Evolutionary conservation across 2,113 vertebrate species (phyloP), one percentile per base, ranked within the genome.

Genomic region (Astur gentilis): DNA sequence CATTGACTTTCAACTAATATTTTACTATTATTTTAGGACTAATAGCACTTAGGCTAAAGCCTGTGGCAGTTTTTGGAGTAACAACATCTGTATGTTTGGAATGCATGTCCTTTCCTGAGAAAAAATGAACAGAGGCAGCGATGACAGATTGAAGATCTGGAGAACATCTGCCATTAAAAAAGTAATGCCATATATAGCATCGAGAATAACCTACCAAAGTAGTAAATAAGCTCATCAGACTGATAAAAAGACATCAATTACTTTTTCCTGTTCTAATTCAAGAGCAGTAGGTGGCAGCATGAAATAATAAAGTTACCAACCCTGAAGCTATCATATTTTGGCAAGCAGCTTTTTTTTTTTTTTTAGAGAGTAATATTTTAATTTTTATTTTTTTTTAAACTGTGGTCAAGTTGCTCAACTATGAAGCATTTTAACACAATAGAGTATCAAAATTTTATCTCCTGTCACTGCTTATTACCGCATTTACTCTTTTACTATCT

Each of bases 241-340:
- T 57, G 42, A 69, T 34, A 54, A 47, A 66, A 84, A 90, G 11
- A 32, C 4, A 23, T 1, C 4, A 3, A 52, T 32, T 83, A 14
- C 20, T 44, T 83, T 90, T 86, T 62, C 42, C 50, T 21, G 25
- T 65, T 92, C 31, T 64, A 40, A 62, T 54, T 82, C 13, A 73
- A 65, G 29, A 60, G 60, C 96, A 91, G 83, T 78, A 96, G 94
- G 73, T 97, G 96, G 95, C 94, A 94, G 96, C 60, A 92, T 42
- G 73, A 89, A 87, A 83, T 93, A 90, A 71, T 49, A 67, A 36
- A 62, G 26, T 65, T 42, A 64, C 47, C 12, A 2, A 32, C 13
- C 27, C 27, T 69, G 61, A 80, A 69, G 70, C 23, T 20, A 49
- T 26, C 21, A 3, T 38, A 31, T 49, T 85, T 77, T 50, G 27